Conservation (phyloP, 2,888 invertebrate species). For the Plusia festucae region DNA sequence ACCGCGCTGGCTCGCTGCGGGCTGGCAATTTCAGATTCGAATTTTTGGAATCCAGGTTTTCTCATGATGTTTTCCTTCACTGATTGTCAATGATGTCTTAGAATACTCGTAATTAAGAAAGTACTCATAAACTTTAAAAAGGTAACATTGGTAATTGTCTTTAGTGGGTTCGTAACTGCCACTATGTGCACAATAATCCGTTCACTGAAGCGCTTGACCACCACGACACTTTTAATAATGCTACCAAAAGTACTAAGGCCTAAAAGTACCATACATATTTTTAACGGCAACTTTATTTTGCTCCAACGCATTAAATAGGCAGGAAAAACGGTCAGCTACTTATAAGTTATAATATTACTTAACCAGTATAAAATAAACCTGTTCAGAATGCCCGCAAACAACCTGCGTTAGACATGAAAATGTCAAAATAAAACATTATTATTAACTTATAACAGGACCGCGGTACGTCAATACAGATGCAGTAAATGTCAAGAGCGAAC, state of each 20-base stretch:
- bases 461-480: constrained; percentile 44
- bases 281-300: neutral
- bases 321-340: constrained; percentile 14
- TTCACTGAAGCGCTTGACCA: too few species aligned
- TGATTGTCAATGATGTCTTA: too few species aligned
- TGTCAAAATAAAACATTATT: constrained; percentile 59
- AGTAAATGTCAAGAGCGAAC: constrained; percentile 60
- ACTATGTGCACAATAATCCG: too few species aligned
- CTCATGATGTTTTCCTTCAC: too few species aligned
- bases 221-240: neutral
- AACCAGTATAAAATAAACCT: constrained; percentile 36
- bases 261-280: neutral
- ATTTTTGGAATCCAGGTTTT: too few species aligned
- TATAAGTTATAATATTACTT: constrained; percentile 32
- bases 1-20: too few species aligned
- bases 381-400: constrained; percentile 38
- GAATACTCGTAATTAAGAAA: too few species aligned
- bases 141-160: too few species aligned
- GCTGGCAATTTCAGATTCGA: too few species aligned
- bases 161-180: too few species aligned
- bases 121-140: too few species aligned
- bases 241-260: neutral
- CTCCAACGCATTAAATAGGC: constrained; percentile 5
- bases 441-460: constrained; percentile 49
- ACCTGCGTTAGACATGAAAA: constrained; percentile 51